Conservation (phyloP, 2,113 vertebrate species). For the Cryptotis parvus region DNA sequence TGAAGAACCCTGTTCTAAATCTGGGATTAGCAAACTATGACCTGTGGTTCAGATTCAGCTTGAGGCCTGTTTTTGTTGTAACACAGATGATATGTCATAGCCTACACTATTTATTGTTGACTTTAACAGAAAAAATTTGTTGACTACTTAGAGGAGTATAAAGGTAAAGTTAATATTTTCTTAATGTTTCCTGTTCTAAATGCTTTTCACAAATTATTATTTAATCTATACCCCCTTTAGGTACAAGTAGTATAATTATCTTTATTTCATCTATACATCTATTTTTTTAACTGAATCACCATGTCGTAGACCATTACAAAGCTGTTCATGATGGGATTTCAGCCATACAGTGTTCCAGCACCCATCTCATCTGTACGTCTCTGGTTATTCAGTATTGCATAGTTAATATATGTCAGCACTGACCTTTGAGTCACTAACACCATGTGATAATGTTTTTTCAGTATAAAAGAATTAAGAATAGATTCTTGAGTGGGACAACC, state of each 20-base stretch:
- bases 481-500: not conserved
- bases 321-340: no score
- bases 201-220: slow-evolving; percentile 38
- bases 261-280: not conserved
- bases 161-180: not conserved
- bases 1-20: not conserved
- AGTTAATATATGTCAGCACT: not conserved
- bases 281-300: no score
- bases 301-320: no score
- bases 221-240: not conserved
- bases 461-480: not conserved
- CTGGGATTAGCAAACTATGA: not conserved
- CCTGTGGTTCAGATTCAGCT: not conserved
- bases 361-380: not conserved
- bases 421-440: not conserved
- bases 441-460: not conserved
- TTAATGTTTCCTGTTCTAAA: not conserved
- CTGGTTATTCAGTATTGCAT: not conserved
- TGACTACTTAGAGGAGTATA: not conserved
- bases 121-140: slow-evolving; percentile 1
- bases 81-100: not conserved
- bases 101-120: not conserved
- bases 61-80: not conserved
- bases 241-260: not conserved
- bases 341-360: no score